phyloP scores from a whole-genome alignment of 1,140 invertebrate species.

The Drosophila subobscura region DNA sequence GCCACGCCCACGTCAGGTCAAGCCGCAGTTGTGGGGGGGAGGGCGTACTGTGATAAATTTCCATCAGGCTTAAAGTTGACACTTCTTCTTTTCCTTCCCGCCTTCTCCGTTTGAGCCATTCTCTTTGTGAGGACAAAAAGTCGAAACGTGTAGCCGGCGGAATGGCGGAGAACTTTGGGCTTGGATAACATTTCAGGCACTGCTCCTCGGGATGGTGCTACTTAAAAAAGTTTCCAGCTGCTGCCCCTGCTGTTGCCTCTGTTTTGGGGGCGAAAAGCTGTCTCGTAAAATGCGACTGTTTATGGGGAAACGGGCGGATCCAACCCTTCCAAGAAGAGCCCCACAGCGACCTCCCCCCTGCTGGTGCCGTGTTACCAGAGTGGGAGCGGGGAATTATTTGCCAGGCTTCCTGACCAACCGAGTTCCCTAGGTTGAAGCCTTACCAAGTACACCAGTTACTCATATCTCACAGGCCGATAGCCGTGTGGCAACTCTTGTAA shows the following conservation, averaged over 20 bases:
- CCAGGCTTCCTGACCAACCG: slow-evolving; percentile 54
- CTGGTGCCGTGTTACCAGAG: slow-evolving; percentile 42
- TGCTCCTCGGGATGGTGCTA: slow-evolving; percentile 49
- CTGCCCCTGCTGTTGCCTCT: slow-evolving; percentile 18
- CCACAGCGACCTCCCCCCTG: slow-evolving; percentile 9
- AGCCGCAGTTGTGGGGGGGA: background rate
- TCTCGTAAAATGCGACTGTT: slow-evolving; percentile 68
- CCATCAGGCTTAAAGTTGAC: slow-evolving; percentile 66
- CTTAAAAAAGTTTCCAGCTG: slow-evolving; percentile 69
- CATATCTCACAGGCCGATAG: slow-evolving; percentile 37
- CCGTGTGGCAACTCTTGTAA: slow-evolving; percentile 10
- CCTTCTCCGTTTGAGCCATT: slow-evolving; percentile 36
- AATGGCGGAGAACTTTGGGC: slow-evolving; percentile 28
- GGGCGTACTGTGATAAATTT: slow-evolving; percentile 57
- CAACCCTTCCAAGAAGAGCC: slow-evolving; percentile 49
- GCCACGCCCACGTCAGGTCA: slow-evolving; percentile 22
- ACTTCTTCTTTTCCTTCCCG: slow-evolving; percentile 22
- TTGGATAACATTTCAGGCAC: slow-evolving; percentile 66
- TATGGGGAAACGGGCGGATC: slow-evolving; percentile 35
- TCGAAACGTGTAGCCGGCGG: slow-evolving; percentile 19
- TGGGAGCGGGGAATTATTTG: slow-evolving; percentile 58
- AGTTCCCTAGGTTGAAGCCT: slow-evolving; percentile 31
- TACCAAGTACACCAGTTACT: slow-evolving; percentile 11
- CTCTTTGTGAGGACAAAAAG: slow-evolving; percentile 13
- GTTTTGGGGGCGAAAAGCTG: slow-evolving; percentile 20